These are phyloP conservation scores for Trissolcus basalis DNA, from an alignment of 1,140 invertebrate species.

Conservation along the genomic window DNA sequence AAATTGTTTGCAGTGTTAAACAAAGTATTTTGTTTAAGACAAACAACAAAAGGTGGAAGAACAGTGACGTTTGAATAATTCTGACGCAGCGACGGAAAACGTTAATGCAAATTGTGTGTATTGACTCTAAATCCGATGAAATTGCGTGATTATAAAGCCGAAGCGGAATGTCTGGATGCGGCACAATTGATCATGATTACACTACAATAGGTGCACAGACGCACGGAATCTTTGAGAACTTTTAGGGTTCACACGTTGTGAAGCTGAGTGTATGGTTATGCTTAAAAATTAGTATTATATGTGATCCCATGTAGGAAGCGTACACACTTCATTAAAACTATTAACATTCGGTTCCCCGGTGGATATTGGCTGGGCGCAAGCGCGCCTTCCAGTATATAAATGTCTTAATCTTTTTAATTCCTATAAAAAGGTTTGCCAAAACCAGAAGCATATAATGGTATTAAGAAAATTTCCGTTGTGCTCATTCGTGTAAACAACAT, in stretches of 20 bases:
- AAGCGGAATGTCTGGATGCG: constrained; percentile 35
- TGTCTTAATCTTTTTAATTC: constrained; percentile 44
- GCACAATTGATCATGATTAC: constrained; percentile 50
- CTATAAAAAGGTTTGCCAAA: constrained; percentile 45
- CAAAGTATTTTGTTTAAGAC: too few species aligned
- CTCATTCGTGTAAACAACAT: too few species aligned
- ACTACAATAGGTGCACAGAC: constrained; percentile 55
- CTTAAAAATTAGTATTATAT: constrained; percentile 76
- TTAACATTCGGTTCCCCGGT: constrained; percentile 71
- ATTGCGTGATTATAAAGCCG: constrained; percentile 25
- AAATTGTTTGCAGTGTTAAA: too few species aligned
- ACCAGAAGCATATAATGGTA: constrained; percentile 48
- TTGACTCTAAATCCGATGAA: constrained; percentile 19
- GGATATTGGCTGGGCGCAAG: constrained; percentile 35
- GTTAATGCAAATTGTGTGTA: constrained; percentile 13
- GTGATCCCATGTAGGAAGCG: constrained; percentile 64
- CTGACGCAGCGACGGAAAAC: not conserved
- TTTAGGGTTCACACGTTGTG: constrained; percentile 74
- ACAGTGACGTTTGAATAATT: too few species aligned
- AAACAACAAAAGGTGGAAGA: too few species aligned
- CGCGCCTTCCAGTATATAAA: constrained; percentile 21
- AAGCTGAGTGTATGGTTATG: constrained; percentile 75
- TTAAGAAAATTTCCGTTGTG: constrained; percentile 24
- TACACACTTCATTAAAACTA: constrained; percentile 76
- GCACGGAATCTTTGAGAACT: constrained; percentile 62